These are phyloP conservation scores for Anolis carolinensis DNA, from an alignment of 2,113 vertebrate species.

Conservation along the genomic window DNA sequence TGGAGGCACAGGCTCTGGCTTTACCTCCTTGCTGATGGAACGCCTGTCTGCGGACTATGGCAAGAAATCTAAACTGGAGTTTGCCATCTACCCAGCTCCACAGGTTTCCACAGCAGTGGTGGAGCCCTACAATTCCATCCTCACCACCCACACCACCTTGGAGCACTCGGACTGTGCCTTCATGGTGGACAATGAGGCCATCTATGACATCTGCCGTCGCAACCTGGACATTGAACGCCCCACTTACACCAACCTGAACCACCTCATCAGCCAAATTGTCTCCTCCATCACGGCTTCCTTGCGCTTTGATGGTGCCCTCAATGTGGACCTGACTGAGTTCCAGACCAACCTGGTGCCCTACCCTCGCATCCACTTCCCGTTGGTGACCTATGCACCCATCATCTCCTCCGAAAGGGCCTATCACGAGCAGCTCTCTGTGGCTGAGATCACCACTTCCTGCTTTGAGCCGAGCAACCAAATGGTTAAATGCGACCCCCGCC, in stretches of 20 bases:
- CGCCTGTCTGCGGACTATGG: constrained; percentile 90
- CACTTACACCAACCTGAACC: constrained; percentile 81
- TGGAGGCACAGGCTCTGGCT: constrained; percentile 81
- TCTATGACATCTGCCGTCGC: constrained; percentile 79
- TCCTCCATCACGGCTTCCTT: constrained; percentile 83
- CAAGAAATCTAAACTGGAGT: constrained; percentile 93
- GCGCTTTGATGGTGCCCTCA: constrained; percentile 80
- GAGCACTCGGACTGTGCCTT: constrained; percentile 84
- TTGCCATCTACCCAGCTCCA: constrained; percentile 78
- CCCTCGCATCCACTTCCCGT: constrained; percentile 81
- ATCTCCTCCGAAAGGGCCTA: constrained; percentile 77
- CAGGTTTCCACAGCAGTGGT: constrained; percentile 81
- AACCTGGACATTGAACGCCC: constrained; percentile 80
- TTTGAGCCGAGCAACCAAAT: constrained; percentile 83
- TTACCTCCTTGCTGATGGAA: constrained; percentile 91
- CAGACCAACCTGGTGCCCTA: constrained; percentile 86
- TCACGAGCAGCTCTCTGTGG: constrained; percentile 80
- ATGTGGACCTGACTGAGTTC: constrained; percentile 83
- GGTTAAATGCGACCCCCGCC: constrained; percentile 82
- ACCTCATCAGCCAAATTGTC: constrained; percentile 81
- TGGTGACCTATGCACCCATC: constrained; percentile 81
- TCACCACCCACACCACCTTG: constrained; percentile 81
- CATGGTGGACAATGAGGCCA: constrained; percentile 86
- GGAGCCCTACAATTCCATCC: constrained; percentile 84
- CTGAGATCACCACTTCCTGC: constrained; percentile 82